These are phyloP conservation scores for Trilocha varians DNA, from an alignment of 2,888 invertebrate genomes.

Conservation along the genomic window DNA sequence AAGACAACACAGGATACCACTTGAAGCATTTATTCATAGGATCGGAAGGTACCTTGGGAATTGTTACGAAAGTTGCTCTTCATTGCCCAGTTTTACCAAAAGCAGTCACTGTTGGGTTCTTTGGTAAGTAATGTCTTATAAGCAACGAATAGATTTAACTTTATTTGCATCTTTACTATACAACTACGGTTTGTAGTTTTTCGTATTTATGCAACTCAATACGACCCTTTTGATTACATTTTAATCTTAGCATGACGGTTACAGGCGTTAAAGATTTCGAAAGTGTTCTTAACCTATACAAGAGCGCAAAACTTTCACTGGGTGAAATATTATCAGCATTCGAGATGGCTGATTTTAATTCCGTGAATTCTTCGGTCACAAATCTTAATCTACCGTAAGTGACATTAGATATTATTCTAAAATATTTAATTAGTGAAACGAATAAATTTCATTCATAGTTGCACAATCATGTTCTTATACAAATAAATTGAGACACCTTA, in stretches of 20 bases:
- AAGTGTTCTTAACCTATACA: slow-evolving; percentile 82
- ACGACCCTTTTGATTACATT: too few relatives aligned
- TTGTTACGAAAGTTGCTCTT: slow-evolving; percentile 93
- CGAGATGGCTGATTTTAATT: slow-evolving; percentile 90
- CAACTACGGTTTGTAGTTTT: too few relatives aligned
- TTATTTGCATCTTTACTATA: too few relatives aligned
- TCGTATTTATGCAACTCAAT: too few relatives aligned
- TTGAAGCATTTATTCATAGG: slow-evolving; percentile 97
- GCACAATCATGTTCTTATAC: too few relatives aligned
- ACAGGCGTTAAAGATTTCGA: slow-evolving; percentile 84
- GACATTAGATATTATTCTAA: neutral
- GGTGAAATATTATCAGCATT: slow-evolving; percentile 96
- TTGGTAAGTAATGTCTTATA: slow-evolving; percentile 87
- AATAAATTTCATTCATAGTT: neutral
- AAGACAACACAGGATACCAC: slow-evolving; percentile 98
- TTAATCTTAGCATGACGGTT: too few relatives aligned
- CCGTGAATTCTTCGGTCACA: slow-evolving; percentile 78
- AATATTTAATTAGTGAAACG: neutral
- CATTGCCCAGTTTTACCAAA: slow-evolving; percentile 90
- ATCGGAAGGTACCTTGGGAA: slow-evolving; percentile 96
- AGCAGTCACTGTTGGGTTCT: slow-evolving; percentile 88
- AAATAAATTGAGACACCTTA: too few relatives aligned
- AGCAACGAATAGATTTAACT: too few relatives aligned
- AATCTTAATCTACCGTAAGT: slow-evolving; percentile 71
- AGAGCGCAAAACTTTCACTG: slow-evolving; percentile 80